Evolutionary conservation across 2,888 invertebrate species (phyloP).

Genomic region (Plutella xylostella): DNA sequence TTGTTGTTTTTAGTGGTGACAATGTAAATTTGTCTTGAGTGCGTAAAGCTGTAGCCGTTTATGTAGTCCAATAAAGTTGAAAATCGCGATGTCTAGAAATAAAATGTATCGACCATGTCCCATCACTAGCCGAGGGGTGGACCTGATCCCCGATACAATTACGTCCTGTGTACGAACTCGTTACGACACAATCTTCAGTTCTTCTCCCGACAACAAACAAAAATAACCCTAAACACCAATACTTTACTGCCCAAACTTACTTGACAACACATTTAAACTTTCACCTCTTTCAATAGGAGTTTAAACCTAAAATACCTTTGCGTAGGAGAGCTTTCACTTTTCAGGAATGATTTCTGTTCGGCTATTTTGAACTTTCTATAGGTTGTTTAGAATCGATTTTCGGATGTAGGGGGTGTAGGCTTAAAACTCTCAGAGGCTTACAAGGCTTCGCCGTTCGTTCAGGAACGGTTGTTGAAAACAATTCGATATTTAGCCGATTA

Average conservation of each 20-base stretch:
- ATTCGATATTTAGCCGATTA: conserved; percentile 69
- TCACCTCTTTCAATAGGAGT: conserved; percentile 69
- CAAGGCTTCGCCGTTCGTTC: conserved; percentile 35
- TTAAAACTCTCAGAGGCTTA: conserved; percentile 61
- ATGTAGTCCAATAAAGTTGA: conserved; percentile 24
- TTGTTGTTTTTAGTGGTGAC: too few relatives aligned
- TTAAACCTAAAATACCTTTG: conserved; percentile 66
- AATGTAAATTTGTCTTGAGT: too few relatives aligned
- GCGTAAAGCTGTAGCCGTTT: too few relatives aligned
- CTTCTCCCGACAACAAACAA: conserved; percentile 16
- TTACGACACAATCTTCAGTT: conserved; percentile 60
- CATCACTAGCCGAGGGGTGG: conserved; percentile 42
- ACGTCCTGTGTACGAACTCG: conserved; percentile 61
- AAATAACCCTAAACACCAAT: conserved; percentile 23
- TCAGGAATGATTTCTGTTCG: conserved; percentile 55
- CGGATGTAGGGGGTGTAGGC: conserved; percentile 58
- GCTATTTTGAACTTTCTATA: conserved; percentile 32
- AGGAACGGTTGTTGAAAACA: conserved; percentile 57
- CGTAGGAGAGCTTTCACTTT: conserved; percentile 68
- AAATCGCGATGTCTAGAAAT: conserved; percentile 22
- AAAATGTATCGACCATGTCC: conserved; percentile 28
- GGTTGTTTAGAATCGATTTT: conserved; percentile 32
- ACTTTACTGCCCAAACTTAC: conserved; percentile 28
- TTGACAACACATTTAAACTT: conserved; percentile 41
- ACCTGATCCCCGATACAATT: conserved; percentile 65